Conservation (phyloP, 2,797 vertebrate genomes). For the Sparus aurata region DNA sequence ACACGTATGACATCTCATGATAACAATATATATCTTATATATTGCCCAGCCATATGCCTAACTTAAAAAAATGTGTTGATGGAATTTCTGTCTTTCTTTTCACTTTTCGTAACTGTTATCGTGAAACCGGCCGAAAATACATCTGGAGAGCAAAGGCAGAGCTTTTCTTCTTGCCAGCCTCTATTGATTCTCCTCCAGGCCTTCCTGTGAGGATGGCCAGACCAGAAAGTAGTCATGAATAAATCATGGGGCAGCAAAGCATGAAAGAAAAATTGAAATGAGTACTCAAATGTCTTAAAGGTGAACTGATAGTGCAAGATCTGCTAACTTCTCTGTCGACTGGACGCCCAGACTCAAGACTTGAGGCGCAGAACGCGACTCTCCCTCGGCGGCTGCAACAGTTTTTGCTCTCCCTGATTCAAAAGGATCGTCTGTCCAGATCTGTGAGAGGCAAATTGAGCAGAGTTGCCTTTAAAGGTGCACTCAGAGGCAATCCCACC, state of each 20-base stretch:
- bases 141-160: conserved; percentile 25
- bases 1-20: too few relatives aligned
- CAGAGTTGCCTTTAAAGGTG: neutral
- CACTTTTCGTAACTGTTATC: neutral
- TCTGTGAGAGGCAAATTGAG: conserved; percentile 1
- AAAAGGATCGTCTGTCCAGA: conserved; percentile 1
- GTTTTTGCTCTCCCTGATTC: conserved; percentile 30
- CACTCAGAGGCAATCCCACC: conserved; percentile 3
- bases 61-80: neutral
- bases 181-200: conserved; percentile 68
- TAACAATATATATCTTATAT: too few relatives aligned
- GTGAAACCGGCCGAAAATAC: neutral
- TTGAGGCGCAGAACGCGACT: neutral
- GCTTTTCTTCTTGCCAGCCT: conserved; percentile 46
- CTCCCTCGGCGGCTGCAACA: neutral
- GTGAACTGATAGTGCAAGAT: conserved; percentile 44
- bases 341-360: conserved; percentile 1
- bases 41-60: too few relatives aligned
- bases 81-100: neutral
- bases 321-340: conserved; percentile 21
- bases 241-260: conserved; percentile 75
- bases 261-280: conserved; percentile 60
- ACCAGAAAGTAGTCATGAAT: conserved; percentile 73
- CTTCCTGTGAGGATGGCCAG: conserved; percentile 57
- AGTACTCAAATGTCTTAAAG: conserved; percentile 49